A percentile compares a stretch with the other conserved stretches of the same genome.
These are phyloP conservation scores for Philopedon plagiatum DNA, from an alignment of 2,888 invertebrate genomes.

Conservation along the genomic window DNA sequence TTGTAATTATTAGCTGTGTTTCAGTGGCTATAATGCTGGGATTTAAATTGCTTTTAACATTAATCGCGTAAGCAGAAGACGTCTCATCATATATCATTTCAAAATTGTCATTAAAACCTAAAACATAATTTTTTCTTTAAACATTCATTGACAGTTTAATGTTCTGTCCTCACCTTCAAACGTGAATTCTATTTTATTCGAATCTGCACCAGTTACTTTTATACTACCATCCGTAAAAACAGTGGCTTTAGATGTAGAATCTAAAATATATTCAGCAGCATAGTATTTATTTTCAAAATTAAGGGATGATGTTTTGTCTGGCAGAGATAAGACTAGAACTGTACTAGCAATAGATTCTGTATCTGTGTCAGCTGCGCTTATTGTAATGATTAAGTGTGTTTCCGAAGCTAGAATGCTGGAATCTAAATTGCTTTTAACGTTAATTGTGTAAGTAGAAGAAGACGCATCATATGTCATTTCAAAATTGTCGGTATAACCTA, in stretches of 20 bases:
- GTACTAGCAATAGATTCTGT: background rate
- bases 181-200: background rate
- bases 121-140: background rate
- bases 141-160: too few relatives aligned
- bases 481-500: constrained; percentile 47
- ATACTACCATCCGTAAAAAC: background rate
- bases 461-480: constrained; percentile 23
- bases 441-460: constrained; percentile 33
- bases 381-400: constrained; percentile 6
- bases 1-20: background rate
- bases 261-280: background rate
- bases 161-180: background rate
- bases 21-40: background rate
- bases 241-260: background rate
- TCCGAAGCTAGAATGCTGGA: background rate
- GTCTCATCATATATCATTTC: constrained; percentile 4
- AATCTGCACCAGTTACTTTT: background rate
- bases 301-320: constrained; percentile 7
- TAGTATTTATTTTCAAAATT: constrained; percentile 35
- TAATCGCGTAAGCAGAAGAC: constrained; percentile 36
- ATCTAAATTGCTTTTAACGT: constrained; percentile 4
- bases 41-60: background rate
- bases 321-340: constrained; percentile 31
- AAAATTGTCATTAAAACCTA: background rate
- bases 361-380: constrained; percentile 3